Base-by-base conservation (phyloP, 2,888 invertebrate genomes). In the Lithophane semibrunnea region DNA sequence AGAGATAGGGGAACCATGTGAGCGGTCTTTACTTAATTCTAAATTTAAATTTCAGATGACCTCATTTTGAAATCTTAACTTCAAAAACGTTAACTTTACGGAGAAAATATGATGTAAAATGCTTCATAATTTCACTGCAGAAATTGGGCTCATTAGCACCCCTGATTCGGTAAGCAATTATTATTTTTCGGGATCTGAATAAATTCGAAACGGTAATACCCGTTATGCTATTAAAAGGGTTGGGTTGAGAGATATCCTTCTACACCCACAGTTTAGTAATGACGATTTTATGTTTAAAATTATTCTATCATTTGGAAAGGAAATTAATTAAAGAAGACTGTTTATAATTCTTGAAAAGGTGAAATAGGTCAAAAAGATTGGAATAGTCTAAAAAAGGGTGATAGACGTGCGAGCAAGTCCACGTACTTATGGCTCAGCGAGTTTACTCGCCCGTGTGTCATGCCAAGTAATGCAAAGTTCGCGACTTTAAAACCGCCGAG, bases 1-100 rank as follows among this genome's bases (percentile, higher is more conserved):
- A 75, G 82, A 88, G 89, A 88, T 71, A 82, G 66, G 13, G 77
- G 42, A 82, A 82, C 10, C 73, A 16, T 75, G n/a, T 70, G 79
- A 80, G 81, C 29, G 61, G 81, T 60, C 37, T 65, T 44, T 12
- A 18, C 24, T 12, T 13, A 21, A 29, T 44, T 64, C 29, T 16
- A 12, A 58, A 47, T 52, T 66, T 5, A n/a, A 65, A 52, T 54
- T 37, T 54, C 5, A 9, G 42, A 49, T 75, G 60, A 58, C 21
- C 16, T 49, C 42, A 52, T 44, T 83, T 60, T n/a, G 16, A 37
- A 63, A 64, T 56, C 1, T 29, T 29, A 29, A 29, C 37, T 37
- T 37, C 37, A 37, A 37, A 37, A 37, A 37, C 37, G 37, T 37
- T 37, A 37, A 37, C 37, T 37, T 37, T 37, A 37, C 37, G 37